These are phyloP conservation scores for Amphiprion clarkii DNA, from an alignment of 2,797 vertebrate genomes.

Conservation along the genomic window DNA sequence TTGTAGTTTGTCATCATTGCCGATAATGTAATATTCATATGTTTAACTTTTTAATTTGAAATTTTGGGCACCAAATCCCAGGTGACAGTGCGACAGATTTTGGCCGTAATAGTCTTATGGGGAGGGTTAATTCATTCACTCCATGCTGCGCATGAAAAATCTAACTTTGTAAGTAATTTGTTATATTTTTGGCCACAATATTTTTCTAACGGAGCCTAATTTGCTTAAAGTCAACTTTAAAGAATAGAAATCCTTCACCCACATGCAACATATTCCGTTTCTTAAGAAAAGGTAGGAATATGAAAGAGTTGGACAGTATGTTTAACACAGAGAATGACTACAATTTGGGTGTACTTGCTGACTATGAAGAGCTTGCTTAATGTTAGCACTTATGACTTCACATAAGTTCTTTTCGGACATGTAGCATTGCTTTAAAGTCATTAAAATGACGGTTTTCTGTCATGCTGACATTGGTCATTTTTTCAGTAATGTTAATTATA, in stretches of 20 bases:
- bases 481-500: no score
- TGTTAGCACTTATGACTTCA: not conserved
- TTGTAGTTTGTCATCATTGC: no score
- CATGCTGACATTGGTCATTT: no score
- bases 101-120: no score
- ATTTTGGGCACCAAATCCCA: not conserved
- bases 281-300: not conserved
- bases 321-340: not conserved
- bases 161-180: no score
- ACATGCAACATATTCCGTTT: not conserved
- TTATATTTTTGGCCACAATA: no score
- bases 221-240: not conserved
- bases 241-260: not conserved
- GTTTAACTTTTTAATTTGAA: no score
- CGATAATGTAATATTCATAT: no score
- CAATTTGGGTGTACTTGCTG: not conserved
- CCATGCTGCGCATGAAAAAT: not conserved
- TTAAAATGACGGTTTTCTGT: no score
- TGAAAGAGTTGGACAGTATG: not conserved
- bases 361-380: not conserved
- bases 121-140: not conserved
- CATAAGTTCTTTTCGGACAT: not conserved
- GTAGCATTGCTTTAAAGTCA: no score
- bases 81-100: no score
- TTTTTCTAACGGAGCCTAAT: not conserved